A percentile compares a stretch with the other conserved stretches of the same genome.
Conservation (phyloP, 2,888 invertebrate species). For the Dynastes grantii region DNA sequence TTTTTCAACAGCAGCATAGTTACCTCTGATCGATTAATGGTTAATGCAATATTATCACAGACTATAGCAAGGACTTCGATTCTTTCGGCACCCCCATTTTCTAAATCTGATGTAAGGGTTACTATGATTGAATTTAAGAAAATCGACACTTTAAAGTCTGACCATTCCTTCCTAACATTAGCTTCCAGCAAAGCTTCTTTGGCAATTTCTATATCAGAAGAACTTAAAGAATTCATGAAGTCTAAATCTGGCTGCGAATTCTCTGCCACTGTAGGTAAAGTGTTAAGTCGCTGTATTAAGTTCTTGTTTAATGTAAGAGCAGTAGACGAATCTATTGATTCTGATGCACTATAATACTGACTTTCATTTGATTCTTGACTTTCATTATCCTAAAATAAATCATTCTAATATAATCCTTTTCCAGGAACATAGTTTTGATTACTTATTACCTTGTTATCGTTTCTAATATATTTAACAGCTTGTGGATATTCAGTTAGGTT, state of each 20-base stretch:
- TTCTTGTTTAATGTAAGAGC: constrained; percentile 24
- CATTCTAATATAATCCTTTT: not conserved
- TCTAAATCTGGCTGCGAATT: constrained; percentile 38
- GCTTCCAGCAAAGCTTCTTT: constrained; percentile 30
- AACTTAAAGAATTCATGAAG: constrained; percentile 27
- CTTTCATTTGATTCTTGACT: constrained; percentile 52
- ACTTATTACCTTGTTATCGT: constrained; percentile 25
- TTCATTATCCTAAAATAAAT: constrained; percentile 50
- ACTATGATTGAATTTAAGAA: constrained; percentile 71
- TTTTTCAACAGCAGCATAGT: constrained; percentile 24
- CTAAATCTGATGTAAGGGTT: constrained; percentile 70
- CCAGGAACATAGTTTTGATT: not conserved
- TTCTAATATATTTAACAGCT: constrained; percentile 19
- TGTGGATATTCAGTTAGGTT: constrained; percentile 22
- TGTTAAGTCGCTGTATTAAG: constrained; percentile 43
- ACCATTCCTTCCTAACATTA: constrained; percentile 51
- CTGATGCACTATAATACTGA: constrained; percentile 57
- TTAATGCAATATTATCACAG: constrained; percentile 67
- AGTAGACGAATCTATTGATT: constrained; percentile 22
- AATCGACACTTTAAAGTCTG: constrained; percentile 62
- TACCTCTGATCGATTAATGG: constrained; percentile 64
- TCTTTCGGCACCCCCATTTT: constrained; percentile 68
- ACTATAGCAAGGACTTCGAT: constrained; percentile 71
- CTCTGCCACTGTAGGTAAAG: constrained; percentile 53
- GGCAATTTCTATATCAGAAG: constrained; percentile 42